Percentiles rank a stretch among this genome's conserved stretches.
Conservation (phyloP, 2,797 vertebrate genomes). For the Lithobates pipiens region DNA sequence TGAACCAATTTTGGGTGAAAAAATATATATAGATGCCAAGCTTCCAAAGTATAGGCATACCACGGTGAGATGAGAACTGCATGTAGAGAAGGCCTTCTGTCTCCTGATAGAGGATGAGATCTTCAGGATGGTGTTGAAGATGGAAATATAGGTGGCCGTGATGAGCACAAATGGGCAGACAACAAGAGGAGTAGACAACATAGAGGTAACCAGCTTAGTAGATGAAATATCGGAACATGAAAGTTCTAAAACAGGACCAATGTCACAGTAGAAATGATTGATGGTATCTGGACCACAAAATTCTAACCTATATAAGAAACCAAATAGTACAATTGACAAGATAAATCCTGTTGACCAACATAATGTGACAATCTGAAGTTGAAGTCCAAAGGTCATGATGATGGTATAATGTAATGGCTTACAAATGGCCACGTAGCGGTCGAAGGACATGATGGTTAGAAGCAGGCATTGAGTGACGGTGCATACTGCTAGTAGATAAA, state of each 20-base stretch:
- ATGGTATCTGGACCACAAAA: slow-evolving; percentile 64
- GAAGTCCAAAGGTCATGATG: slow-evolving; percentile 65
- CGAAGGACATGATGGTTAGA: slow-evolving; percentile 72
- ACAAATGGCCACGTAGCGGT: slow-evolving; percentile 70
- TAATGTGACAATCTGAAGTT: slow-evolving; percentile 57
- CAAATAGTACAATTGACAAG: slow-evolving; percentile 35
- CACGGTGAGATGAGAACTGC: slow-evolving; percentile 56
- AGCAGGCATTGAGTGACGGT: slow-evolving; percentile 71
- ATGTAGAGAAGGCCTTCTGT: slow-evolving; percentile 61
- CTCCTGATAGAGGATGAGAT: slow-evolving; percentile 63
- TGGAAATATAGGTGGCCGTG: slow-evolving; percentile 67
- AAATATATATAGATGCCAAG: neutral
- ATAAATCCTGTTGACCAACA: slow-evolving; percentile 70
- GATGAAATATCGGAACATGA: slow-evolving; percentile 65
- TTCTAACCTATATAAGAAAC: slow-evolving; percentile 7
- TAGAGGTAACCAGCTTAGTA: slow-evolving; percentile 65
- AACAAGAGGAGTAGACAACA: slow-evolving; percentile 66
- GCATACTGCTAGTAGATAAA: slow-evolving; percentile 70
- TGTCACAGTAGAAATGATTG: slow-evolving; percentile 70
- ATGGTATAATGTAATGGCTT: slow-evolving; percentile 69
- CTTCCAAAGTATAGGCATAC: slow-evolving; percentile 60
- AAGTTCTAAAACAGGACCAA: slow-evolving; percentile 64
- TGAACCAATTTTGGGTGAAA: neutral
- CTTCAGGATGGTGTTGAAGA: slow-evolving; percentile 64
- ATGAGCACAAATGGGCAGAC: slow-evolving; percentile 68